phyloP scores from a whole-genome alignment of 92 coral and sea anemone species.

The Umimayanthus chanpuru region DNA sequence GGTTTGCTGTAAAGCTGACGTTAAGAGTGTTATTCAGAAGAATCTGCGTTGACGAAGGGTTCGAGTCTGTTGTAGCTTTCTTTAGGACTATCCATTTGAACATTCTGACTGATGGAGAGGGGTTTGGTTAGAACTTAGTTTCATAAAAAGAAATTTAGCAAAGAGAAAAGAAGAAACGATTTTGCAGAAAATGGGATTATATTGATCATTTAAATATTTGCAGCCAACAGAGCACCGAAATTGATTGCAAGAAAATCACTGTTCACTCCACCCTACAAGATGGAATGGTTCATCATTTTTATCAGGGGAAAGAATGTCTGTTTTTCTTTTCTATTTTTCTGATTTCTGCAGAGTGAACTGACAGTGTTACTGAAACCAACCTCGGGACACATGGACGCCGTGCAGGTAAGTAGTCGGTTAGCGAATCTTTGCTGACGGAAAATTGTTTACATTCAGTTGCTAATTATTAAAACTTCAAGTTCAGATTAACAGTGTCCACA shows the following conservation, averaged over 20 bases:
- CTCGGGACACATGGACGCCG: conserved; percentile 47
- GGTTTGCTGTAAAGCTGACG: too few species aligned
- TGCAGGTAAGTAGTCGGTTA: conserved; percentile 34
- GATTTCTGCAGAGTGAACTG: conserved; percentile 50
- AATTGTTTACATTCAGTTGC: too few species aligned
- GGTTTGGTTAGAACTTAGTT: background rate
- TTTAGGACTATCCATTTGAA: too few species aligned
- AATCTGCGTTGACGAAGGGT: too few species aligned
- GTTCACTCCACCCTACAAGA: background rate
- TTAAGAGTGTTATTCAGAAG: too few species aligned
- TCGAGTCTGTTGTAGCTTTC: too few species aligned
- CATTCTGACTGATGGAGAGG: too few species aligned
- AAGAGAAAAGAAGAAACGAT: too few species aligned
- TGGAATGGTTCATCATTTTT: background rate
- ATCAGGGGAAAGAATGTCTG: background rate
- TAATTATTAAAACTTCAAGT: too few species aligned
- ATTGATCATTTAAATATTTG: too few species aligned
- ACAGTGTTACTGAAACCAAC: conserved; percentile 58
- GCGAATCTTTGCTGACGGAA: background rate
- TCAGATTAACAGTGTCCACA: too few species aligned
- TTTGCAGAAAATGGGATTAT: background rate
- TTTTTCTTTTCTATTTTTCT: background rate
- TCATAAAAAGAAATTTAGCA: background rate
- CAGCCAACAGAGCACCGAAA: background rate
- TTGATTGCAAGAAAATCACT: too few species aligned